Percentiles rank a stretch among this genome's conserved stretches.
Conservation (phyloP, 2,113 vertebrate species). For the Scytalopus superciliaris region DNA sequence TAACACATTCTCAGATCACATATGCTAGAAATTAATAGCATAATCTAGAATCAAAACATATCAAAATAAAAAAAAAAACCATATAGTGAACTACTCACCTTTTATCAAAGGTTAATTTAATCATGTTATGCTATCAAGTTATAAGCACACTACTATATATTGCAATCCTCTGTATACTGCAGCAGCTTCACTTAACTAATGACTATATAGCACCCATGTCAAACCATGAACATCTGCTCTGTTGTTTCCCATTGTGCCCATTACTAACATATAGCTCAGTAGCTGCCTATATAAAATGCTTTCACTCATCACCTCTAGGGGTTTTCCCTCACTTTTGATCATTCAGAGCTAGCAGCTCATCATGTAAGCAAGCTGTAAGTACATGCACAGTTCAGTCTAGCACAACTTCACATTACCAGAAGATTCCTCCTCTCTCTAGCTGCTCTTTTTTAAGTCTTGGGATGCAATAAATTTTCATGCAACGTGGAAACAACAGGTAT, state of each 20-base stretch:
- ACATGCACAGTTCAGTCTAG: neutral
- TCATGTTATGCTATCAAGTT: neutral
- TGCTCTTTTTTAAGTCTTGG: neutral
- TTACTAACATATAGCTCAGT: neutral
- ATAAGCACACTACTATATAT: neutral
- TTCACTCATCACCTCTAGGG: neutral
- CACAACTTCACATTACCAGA: neutral
- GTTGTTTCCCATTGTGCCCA: neutral
- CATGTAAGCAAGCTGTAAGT: neutral
- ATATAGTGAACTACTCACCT: neutral
- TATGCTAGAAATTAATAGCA: neutral
- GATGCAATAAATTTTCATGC: neutral
- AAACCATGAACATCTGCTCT: neutral
- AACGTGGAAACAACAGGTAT: neutral
- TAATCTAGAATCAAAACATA: neutral
- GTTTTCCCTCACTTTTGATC: neutral
- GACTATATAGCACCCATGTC: accelerated
- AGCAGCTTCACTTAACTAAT: neutral
- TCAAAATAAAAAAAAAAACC: neutral
- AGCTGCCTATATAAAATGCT: neutral
- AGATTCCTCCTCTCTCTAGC: neutral
- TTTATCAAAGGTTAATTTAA: neutral
- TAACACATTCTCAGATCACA: neutral
- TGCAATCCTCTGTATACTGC: neutral
- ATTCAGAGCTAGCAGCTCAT: neutral